Conservation (phyloP, 2,113 vertebrate genomes). For the Manacus vitellinus region DNA sequence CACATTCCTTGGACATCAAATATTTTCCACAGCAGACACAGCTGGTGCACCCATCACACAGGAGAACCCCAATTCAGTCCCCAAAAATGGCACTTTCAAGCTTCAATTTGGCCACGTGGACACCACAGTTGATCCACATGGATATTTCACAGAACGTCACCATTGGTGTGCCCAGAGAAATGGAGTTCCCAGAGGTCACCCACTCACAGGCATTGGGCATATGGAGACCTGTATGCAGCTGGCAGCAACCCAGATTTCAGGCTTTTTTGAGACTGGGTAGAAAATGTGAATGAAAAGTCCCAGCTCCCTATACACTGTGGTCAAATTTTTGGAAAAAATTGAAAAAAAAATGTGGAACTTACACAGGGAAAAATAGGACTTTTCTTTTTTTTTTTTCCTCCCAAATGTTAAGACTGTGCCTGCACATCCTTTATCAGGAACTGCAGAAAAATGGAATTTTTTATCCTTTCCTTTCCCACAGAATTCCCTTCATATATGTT, state of each 20-base stretch:
- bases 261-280: background rate
- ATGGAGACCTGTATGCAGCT: background rate
- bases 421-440: background rate
- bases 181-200: background rate
- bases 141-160: background rate
- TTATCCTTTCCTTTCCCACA: background rate
- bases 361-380: rapidly evolving
- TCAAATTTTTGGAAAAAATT: background rate
- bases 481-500: background rate
- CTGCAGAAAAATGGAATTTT: background rate
- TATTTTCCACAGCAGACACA: background rate
- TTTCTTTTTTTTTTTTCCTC: background rate
- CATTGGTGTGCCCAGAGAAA: background rate
- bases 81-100: background rate
- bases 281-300: background rate
- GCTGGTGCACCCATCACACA: background rate
- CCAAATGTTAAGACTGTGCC: background rate
- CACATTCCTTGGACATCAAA: background rate
- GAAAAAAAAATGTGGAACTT: background rate
- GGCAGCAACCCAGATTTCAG: background rate
- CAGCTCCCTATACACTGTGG: rapidly evolving
- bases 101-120: background rate
- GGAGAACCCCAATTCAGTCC: background rate
- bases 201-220: background rate
- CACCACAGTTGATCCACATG: background rate